These are phyloP conservation scores for Caenorhabditis wallacei DNA, from an alignment of 2,888 invertebrate genomes.

Conservation along the genomic window DNA sequence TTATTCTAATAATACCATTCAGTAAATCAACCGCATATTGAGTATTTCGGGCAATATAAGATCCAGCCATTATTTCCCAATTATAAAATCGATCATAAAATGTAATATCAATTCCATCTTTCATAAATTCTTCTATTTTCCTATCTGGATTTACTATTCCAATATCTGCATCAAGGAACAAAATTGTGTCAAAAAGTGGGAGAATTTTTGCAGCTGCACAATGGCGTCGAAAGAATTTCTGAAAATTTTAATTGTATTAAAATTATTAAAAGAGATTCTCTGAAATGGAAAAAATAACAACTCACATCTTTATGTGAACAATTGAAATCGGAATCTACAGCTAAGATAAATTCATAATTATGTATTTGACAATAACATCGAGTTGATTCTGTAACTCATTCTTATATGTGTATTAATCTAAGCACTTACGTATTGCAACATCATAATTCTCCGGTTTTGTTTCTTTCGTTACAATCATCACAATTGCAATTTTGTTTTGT, in stretches of 20 bases:
- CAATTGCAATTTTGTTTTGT: conserved; percentile 21
- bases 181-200: conserved; percentile 50
- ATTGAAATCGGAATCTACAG: conserved; percentile 38
- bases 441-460: conserved; percentile 43
- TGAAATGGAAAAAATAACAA: background rate
- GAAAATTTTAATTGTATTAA: conserved; percentile 16
- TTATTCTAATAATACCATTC: conserved; percentile 32
- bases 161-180: conserved; percentile 69
- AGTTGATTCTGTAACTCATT: conserved; percentile 40
- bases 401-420: too few species aligned
- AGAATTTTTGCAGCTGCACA: conserved; percentile 61
- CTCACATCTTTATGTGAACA: conserved; percentile 62
- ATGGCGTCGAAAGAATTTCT: conserved; percentile 70
- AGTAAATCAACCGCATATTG: conserved; percentile 52
- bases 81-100: conserved; percentile 69
- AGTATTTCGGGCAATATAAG: conserved; percentile 61
- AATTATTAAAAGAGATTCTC: too few species aligned
- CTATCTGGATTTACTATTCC: conserved; percentile 67
- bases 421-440: conserved; percentile 38
- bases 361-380: conserved; percentile 58
- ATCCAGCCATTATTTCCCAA: conserved; percentile 64
- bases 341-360: conserved; percentile 44
- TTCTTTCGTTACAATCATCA: conserved; percentile 34
- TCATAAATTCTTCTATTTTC: conserved; percentile 64
- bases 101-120: conserved; percentile 47